phyloP scores from a whole-genome alignment of 2,113 vertebrate genomes.

The Oxyura jamaicensis region DNA sequence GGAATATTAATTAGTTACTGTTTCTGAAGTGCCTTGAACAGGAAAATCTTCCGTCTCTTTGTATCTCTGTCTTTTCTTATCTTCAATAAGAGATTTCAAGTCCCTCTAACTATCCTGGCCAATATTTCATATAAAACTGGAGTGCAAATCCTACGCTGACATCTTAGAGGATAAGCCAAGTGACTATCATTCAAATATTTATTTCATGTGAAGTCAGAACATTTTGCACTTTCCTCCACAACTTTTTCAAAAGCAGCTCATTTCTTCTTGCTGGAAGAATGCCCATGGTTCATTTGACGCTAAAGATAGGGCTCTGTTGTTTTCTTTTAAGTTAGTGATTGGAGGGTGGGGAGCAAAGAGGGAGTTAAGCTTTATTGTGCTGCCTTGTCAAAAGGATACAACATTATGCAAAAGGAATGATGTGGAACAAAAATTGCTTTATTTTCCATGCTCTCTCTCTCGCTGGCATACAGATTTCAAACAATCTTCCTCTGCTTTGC shows the following conservation, averaged over 20 bases:
- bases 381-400: slow-evolving; percentile 72
- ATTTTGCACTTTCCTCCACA: slow-evolving; percentile 73
- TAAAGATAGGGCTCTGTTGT: slow-evolving; percentile 76
- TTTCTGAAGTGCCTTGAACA: neutral
- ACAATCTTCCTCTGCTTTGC: neutral
- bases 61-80: neutral
- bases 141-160: neutral
- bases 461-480: slow-evolving; percentile 21
- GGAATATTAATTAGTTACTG: slow-evolving; percentile 31
- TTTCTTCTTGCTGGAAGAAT: slow-evolving; percentile 69
- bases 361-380: slow-evolving; percentile 70
- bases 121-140: neutral
- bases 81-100: neutral
- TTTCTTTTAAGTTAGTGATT: slow-evolving; percentile 71
- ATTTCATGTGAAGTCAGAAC: slow-evolving; percentile 67
- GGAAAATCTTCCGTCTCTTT: neutral
- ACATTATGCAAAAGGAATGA: slow-evolving; percentile 71
- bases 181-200: slow-evolving; percentile 65
- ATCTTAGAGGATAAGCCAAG: slow-evolving; percentile 23
- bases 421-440: slow-evolving; percentile 68
- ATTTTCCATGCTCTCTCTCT: slow-evolving; percentile 38
- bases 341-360: slow-evolving; percentile 41
- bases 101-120: neutral
- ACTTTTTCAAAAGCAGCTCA: slow-evolving; percentile 74
- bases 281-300: slow-evolving; percentile 74